phyloP scores from a whole-genome alignment of 2,888 invertebrate species.

The Drosophila pegasa region DNA sequence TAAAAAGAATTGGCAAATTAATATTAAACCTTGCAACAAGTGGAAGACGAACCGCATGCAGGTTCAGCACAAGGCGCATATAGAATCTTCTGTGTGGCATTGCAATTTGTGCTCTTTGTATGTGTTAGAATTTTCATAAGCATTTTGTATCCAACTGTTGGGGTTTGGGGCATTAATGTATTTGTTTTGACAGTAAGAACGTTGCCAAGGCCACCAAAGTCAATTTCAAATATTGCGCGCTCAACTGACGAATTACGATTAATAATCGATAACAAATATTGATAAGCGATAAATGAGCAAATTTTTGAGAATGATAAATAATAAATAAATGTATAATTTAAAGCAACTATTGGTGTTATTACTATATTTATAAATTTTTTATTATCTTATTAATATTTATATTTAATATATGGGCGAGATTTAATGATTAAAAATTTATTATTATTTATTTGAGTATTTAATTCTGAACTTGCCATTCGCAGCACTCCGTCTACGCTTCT shows the following conservation, averaged over 20 bases:
- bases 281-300: neutral
- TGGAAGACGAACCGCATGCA: constrained; percentile 81
- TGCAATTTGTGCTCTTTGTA: constrained; percentile 15
- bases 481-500: neutral
- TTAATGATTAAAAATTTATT: too few species aligned
- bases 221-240: constrained; percentile 32
- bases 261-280: constrained; percentile 3
- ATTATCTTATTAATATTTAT: too few species aligned
- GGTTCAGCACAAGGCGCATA: constrained; percentile 79
- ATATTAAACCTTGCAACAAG: neutral
- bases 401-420: too few species aligned
- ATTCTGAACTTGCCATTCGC: neutral
- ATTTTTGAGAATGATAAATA: neutral
- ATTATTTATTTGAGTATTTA: too few species aligned
- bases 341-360: too few species aligned
- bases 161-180: constrained; percentile 36
- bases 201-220: constrained; percentile 61
- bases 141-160: constrained; percentile 29
- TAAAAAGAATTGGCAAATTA: constrained; percentile 30
- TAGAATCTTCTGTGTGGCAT: constrained; percentile 75
- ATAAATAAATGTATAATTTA: neutral
- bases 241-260: constrained; percentile 19
- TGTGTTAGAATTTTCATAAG: constrained; percentile 21
- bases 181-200: constrained; percentile 60
- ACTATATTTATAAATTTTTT: too few species aligned